These are phyloP conservation scores for Coleophora flavipennella DNA, from an alignment of 2,888 invertebrate species.

Conservation along the genomic window DNA sequence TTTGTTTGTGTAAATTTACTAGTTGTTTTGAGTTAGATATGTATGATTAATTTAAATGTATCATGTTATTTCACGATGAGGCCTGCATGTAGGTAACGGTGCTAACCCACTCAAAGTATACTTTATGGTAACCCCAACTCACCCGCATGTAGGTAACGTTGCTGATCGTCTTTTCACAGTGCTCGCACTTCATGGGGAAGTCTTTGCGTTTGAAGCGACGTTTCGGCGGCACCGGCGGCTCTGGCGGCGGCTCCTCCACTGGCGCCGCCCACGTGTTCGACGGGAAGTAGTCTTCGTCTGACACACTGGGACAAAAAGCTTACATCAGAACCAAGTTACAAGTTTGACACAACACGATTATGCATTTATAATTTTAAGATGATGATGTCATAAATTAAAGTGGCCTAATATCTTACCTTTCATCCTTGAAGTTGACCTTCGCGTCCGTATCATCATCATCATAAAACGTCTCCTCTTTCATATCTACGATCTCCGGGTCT, in stretches of 20 bases:
- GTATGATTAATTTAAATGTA: no score
- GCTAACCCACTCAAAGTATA: no score
- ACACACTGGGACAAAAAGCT: conserved; percentile 21
- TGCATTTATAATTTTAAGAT: no score
- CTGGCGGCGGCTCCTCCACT: conserved; percentile 14
- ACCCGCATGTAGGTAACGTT: conserved; percentile 39
- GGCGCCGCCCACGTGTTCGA: conserved; percentile 47
- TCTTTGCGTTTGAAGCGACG: conserved; percentile 3
- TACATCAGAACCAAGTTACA: no score
- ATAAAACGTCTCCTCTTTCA: neutral
- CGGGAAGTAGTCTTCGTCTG: conserved; percentile 58
- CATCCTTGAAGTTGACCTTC: conserved; percentile 11
- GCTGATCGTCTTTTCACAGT: conserved; percentile 45
- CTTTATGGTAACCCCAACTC: no score
- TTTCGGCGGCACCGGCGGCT: conserved; percentile 9
- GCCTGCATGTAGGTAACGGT: no score
- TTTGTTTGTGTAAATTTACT: no score
- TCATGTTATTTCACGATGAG: no score
- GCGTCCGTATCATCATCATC: conserved; percentile 6
- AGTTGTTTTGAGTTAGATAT: no score
- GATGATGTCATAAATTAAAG: no score
- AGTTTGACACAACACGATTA: no score
- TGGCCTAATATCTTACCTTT: no score
- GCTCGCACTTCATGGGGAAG: conserved; percentile 26
- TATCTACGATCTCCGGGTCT: neutral